Percentiles rank a stretch among this genome's conserved stretches.
These are phyloP conservation scores for Larimichthys polyactis DNA, from an alignment of 2,113 vertebrate species.

Conservation along the genomic window DNA sequence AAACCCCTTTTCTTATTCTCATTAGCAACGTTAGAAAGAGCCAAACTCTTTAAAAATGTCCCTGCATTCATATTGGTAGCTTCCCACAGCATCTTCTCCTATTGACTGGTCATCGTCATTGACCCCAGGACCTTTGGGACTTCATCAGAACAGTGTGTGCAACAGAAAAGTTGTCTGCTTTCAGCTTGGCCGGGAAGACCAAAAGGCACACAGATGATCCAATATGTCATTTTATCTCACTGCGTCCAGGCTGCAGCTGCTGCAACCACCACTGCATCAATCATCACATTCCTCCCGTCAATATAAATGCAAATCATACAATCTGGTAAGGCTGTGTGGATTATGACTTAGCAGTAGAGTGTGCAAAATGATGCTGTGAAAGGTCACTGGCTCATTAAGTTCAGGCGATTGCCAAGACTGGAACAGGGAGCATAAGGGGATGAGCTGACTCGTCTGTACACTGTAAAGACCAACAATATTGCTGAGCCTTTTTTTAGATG, in stretches of 20 bases:
- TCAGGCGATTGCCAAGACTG: slow-evolving; percentile 3
- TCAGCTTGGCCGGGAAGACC: slow-evolving; percentile 21
- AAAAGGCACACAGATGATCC: slow-evolving; percentile 43
- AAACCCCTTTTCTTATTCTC: background rate
- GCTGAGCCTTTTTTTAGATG: slow-evolving; percentile 6
- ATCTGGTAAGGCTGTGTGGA: slow-evolving; percentile 45
- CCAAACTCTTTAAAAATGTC: slow-evolving; percentile 13
- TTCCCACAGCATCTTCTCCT: slow-evolving; percentile 15
- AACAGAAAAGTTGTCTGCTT: slow-evolving; percentile 15
- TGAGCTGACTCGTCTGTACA: slow-evolving; percentile 30
- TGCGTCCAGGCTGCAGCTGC: slow-evolving; percentile 29
- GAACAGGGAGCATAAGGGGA: slow-evolving; percentile 12
- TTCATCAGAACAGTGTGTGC: slow-evolving; percentile 24
- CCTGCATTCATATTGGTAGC: slow-evolving; percentile 9
- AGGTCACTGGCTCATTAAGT: slow-evolving; percentile 67
- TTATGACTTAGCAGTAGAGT: slow-evolving; percentile 43
- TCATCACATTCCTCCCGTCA: slow-evolving; percentile 50
- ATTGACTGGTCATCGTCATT: slow-evolving; percentile 22
- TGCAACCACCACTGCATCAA: slow-evolving; percentile 46
- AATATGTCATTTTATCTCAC: slow-evolving; percentile 59
- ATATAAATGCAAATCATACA: slow-evolving; percentile 78
- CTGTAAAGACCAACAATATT: slow-evolving; percentile 41
- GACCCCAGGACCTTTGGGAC: slow-evolving; percentile 40
- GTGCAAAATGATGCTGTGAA: slow-evolving; percentile 55
- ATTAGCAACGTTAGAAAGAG: slow-evolving; percentile 37